Evolutionary conservation across 2,888 invertebrate genomes (phyloP), one percentile per base, ranked within the genome.

Genomic region (Caenorhabditis parvicauda): DNA sequence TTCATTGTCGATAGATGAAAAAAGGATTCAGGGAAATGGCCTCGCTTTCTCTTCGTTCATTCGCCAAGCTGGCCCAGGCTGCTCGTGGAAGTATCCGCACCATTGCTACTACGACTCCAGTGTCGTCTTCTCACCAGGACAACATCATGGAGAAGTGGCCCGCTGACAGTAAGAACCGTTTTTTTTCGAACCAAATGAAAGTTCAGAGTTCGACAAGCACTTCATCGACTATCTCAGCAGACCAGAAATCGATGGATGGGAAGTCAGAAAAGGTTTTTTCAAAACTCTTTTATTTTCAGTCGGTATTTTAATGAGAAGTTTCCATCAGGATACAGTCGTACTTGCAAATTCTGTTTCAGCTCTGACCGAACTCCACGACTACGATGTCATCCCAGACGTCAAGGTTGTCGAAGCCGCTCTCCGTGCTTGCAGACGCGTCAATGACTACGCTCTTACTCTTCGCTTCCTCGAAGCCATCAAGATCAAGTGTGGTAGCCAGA

Each of bases 381-480:
- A 64, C 59, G 81, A 81, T 64, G 74, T 77, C 38, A 77, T 81
- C 61, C 80, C 81, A 51, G 79, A 80, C 66, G 80, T 80, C 43
- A 75, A 74, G 57, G 71, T 81, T 41, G 74, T 81, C 51, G 75
- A 73, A 51, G 80, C 80, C 28, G 81, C 66, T 22, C 71, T 81
- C 39, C 74, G 79, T 64, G 96, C 96, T 0, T 93, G 93, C 84
- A 88, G 96, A 72, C 87, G 66, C 75, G 87, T 94, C 3, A 95
- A 98, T 82, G 98, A 98, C 83, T 91, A 88, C 81, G 89, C 96
- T 0, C 85, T 99, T 24, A 90, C 93, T 24, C 87, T 92, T 24
- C 88, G 98, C 84, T 92, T 92, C 79, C 83, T 99, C 59, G 98
- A 98, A 84, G 88, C 90, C 3, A 86, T 93, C 76, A 91, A 90